Conservation (phyloP, 2,113 vertebrate genomes). For the Chionodraco myersi region DNA sequence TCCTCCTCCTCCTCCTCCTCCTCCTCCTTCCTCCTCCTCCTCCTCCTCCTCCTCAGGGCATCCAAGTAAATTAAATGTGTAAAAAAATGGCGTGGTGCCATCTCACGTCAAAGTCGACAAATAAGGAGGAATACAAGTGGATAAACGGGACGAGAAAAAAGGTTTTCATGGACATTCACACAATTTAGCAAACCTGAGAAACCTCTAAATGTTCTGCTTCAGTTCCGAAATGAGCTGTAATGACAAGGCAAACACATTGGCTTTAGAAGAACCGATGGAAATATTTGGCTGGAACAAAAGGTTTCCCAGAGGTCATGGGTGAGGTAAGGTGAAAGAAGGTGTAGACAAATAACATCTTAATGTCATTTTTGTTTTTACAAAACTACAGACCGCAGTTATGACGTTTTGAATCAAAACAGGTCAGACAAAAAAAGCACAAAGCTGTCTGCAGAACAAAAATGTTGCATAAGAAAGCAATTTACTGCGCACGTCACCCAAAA, state of each 20-base stretch:
- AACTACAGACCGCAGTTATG: slow-evolving; percentile 20
- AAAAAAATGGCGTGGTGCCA: slow-evolving; percentile 80
- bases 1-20: slow-evolving; percentile 55
- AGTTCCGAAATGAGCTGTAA: slow-evolving; percentile 39
- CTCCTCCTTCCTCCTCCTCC: slow-evolving; percentile 53
- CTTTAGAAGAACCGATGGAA: background rate
- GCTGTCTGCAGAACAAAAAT: slow-evolving; percentile 59
- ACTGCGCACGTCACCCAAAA: slow-evolving; percentile 63
- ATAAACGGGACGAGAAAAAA: slow-evolving; percentile 69
- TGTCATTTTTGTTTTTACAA: slow-evolving; percentile 1
- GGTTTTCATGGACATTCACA: slow-evolving; percentile 44
- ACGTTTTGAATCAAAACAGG: slow-evolving; percentile 58
- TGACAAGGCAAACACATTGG: slow-evolving; percentile 30
- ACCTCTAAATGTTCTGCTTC: slow-evolving; percentile 25
- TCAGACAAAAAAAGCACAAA: slow-evolving; percentile 68
- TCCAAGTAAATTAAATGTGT: slow-evolving; percentile 82
- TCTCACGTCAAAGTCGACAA: slow-evolving; percentile 64
- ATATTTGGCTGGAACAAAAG: slow-evolving; percentile 25
- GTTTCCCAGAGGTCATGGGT: slow-evolving; percentile 21
- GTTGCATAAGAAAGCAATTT: slow-evolving; percentile 85
- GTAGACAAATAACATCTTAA: slow-evolving; percentile 27
- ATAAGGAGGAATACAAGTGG: slow-evolving; percentile 83
- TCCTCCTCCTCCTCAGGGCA: slow-evolving; percentile 55
- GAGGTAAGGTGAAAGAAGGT: slow-evolving; percentile 24
- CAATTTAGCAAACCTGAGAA: slow-evolving; percentile 29